Evolutionary conservation across 2,888 invertebrate genomes (phyloP), one percentile per base, ranked within the genome.

Genomic region (Cryptus viduatorius): DNA sequence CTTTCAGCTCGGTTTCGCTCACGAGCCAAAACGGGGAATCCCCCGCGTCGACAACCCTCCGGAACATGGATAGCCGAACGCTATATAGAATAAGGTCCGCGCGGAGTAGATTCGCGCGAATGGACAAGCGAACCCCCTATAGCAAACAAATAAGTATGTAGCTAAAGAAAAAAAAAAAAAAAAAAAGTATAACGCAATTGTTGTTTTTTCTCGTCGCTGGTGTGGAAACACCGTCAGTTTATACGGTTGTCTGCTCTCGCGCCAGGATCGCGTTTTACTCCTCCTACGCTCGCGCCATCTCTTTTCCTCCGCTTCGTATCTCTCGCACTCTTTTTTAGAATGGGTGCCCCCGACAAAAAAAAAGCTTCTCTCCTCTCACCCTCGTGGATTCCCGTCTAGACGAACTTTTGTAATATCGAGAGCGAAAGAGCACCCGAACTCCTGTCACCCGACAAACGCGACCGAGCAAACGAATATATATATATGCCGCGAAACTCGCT

Each of bases 351-450:
- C 24, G 24, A 31, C 42, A 71, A 81, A 61, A 73, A 77, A 80
- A 73, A 59, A 19, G 19, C 48, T 44, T 79, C 37, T 4, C 37
- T 7, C 37, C 37, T 69, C 85, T 79, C 86, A 65, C 46, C 86
- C 83, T 44, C 72, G 73, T 81, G 81, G 84, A 86, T 86, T 88
- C 71, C 86, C 79, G 89, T 90, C 88, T 89, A 88, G 90, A 90
- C 89, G 88, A 89, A 89, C 90, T 90, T 89, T 89, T 87, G 88
- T 87, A 87, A 90, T 89, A 90, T 89, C 86, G 84, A 76, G 86
- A 87, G 87, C 76, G 78, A 65, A 65, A 59, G 64, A 56, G 72
- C 14, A n/a, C 46, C 59, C 77, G 77, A 50, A 46, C 53, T 71
- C 67, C 68, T 73, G 85, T 85, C 77, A 83, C 76, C 71, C 83